Evolutionary conservation across 2,113 vertebrate species (phyloP).

Genomic region (Panthera tigris): DNA sequence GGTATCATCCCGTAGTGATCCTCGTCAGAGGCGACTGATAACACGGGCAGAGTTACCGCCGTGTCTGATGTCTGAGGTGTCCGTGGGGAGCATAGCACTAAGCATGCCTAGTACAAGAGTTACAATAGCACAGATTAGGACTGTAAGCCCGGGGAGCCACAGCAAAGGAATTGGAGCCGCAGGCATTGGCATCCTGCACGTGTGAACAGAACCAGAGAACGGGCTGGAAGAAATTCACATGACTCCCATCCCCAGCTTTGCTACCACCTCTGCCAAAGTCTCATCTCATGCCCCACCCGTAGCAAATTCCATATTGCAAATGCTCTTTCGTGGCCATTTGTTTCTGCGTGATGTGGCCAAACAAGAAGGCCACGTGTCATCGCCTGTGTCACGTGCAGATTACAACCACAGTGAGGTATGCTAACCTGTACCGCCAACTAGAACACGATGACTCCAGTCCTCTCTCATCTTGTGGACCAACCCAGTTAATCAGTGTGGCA

Average conservation of each 20-base stretch:
- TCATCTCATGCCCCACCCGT: not conserved
- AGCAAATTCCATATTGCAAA: not conserved
- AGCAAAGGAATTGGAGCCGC: not conserved
- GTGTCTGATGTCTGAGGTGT: not conserved
- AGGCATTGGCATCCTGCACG: not conserved
- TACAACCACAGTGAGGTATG: too few relatives aligned
- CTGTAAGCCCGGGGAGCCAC: not conserved
- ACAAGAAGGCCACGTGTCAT: not conserved
- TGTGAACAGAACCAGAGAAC: not conserved
- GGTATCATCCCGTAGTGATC: not conserved
- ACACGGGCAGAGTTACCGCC: too few relatives aligned
- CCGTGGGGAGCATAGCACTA: not conserved
- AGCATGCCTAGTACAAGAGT: not conserved
- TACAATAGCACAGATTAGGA: not conserved
- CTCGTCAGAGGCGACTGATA: not conserved
- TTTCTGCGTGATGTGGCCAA: not conserved
- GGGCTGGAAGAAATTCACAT: not conserved
- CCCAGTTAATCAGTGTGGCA: not conserved
- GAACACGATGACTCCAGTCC: not conserved
- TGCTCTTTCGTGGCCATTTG: not conserved
- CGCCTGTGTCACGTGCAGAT: not conserved
- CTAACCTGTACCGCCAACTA: too few relatives aligned
- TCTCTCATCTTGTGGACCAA: not conserved
- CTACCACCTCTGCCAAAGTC: not conserved
- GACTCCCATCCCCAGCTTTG: not conserved